Percentiles rank a stretch among this genome's conserved stretches.
phyloP scores from a whole-genome alignment of 1,140 invertebrate species.

The Melipona quadrifasciata region DNA sequence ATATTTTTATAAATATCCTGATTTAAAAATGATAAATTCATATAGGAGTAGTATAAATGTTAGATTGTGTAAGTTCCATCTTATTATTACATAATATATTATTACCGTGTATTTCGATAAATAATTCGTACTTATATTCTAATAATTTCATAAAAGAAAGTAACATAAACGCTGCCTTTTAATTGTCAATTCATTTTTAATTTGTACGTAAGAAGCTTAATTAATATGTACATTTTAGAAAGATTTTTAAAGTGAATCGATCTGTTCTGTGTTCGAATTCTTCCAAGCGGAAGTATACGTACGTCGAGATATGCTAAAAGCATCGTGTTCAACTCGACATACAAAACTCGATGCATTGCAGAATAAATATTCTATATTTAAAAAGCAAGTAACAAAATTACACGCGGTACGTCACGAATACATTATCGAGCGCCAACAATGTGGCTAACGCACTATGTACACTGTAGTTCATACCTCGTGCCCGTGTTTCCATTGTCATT shows the following conservation, averaged over 20 bases:
- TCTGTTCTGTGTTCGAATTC: neutral
- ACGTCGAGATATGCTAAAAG: neutral
- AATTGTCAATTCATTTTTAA: too few relatives aligned
- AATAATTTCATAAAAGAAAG: neutral
- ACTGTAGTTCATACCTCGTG: neutral
- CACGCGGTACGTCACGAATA: neutral
- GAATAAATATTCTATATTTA: neutral
- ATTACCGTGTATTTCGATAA: neutral
- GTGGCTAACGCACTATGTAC: neutral
- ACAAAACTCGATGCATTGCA: neutral
- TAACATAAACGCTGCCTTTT: neutral
- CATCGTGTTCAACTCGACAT: neutral
- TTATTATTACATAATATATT: neutral
- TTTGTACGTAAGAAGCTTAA: neutral
- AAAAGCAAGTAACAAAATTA: neutral
- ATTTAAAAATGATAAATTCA: too few relatives aligned
- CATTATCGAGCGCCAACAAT: neutral
- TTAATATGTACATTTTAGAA: neutral
- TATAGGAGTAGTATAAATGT: too few relatives aligned
- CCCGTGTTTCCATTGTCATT: conserved; percentile 1
- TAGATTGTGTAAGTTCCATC: too few relatives aligned
- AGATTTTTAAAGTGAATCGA: neutral
- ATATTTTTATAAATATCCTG: too few relatives aligned
- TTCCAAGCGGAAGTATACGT: neutral
- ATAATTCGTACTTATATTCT: neutral